phyloP scores from a whole-genome alignment of 2,888 invertebrate species.

The Crematogaster levior region DNA sequence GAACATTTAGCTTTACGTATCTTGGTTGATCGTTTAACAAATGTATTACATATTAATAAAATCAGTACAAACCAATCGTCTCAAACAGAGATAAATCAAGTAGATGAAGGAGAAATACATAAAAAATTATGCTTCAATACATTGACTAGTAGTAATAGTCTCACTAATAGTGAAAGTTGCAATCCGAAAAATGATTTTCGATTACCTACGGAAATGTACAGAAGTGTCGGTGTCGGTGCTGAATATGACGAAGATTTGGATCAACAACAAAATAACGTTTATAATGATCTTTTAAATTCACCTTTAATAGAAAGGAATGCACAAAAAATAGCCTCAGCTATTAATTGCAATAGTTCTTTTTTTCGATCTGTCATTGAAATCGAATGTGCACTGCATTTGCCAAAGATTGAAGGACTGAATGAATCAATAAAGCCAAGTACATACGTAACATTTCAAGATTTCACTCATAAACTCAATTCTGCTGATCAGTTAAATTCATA shows the following conservation, averaged over 20 bases:
- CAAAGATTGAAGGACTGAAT: constrained; percentile 82
- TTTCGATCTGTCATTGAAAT: constrained; percentile 87
- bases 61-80: constrained; percentile 70
- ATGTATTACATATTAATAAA: constrained; percentile 71
- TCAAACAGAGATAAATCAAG: constrained; percentile 68
- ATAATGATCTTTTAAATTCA: constrained; percentile 57
- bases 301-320: constrained; percentile 21
- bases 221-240: constrained; percentile 83
- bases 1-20: constrained; percentile 70
- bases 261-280: constrained; percentile 66
- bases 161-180: constrained; percentile 77
- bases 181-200: constrained; percentile 77
- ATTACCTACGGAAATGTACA: constrained; percentile 77
- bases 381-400: constrained; percentile 88
- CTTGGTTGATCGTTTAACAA: constrained; percentile 75
- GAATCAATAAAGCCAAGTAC: constrained; percentile 87
- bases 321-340: constrained; percentile 41
- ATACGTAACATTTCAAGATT: constrained; percentile 88
- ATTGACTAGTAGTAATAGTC: constrained; percentile 71
- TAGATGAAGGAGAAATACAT: constrained; percentile 20
- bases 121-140: constrained; percentile 63
- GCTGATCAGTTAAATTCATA: constrained; percentile 80
- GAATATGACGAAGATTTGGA: constrained; percentile 78
- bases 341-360: constrained; percentile 44
- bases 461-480: constrained; percentile 73